Evolutionary conservation across 2,113 vertebrate species (phyloP), one percentile per base, ranked within the genome.

Genomic region (Anarrhichthys ocellatus): DNA sequence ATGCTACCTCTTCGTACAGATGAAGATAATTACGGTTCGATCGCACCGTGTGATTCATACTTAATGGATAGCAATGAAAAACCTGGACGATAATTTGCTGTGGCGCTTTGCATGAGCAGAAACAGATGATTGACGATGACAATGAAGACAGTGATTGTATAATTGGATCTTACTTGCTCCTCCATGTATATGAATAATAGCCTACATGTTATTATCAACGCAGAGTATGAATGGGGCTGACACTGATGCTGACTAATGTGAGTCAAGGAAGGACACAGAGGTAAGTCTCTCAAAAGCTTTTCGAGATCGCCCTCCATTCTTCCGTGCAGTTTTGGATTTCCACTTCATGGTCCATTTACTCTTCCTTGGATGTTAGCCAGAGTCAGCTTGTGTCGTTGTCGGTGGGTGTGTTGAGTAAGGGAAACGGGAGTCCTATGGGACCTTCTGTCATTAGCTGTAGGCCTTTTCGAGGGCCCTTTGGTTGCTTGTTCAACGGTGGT

Each of bases 141-240:
- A 24, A 62, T 10, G 46, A 76, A 64, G n/a, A 77, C 58, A 24
- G 69, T 74, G 67, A 80, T 42, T 76, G 65, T 71, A 73, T 77
- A 75, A 79, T 89, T 80, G 36, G 76, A 70, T 86, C 68, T 66
- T 0, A 13, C 48, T 76, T 27, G 56, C 70, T 81, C 77, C 68
- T 81, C 62, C 74, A 27, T 27, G 27, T 65, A 9, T 24, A 65
- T 91, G 89, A 92, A 91, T 89, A 92, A 91, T 79, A n/a, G n/a
- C n/a, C n/a, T n/a, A 42, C 81, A 90, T 72, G 71, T 54, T 46
- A 58, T 82, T 84, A 84, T 78, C 75, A 66, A 15, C 0, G 15
- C 44, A 75, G 76, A 52, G 40, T 11, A 69, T 76, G 42, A 86
- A 87, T 76, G 61, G 48, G 62, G 61, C 22, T 66, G 85, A 85